Base-by-base conservation (phyloP, 2,797 vertebrate genomes). In the Gallinago solitaria region DNA sequence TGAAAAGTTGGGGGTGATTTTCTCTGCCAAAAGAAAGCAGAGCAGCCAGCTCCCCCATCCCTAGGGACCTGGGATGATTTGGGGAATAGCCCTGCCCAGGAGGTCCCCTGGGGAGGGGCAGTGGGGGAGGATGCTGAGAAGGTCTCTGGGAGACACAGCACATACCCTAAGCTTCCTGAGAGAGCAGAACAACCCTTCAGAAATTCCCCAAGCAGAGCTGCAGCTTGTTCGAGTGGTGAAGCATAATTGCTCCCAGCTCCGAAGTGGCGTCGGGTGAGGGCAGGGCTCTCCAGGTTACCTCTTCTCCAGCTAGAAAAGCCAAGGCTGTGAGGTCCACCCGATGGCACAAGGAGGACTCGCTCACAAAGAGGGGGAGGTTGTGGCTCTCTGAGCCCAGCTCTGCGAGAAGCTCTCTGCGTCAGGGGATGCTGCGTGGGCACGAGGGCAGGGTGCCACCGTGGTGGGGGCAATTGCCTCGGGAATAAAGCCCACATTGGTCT, bases 31-130 rank as follows among this genome's bases (percentile, higher is more conserved):
- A 28, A 87, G 32, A 63, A 45, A 80, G 47, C 41, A 73, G 20
- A 70, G 27, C 30, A 92, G 27, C 28, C 63, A 79, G 30, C 25
- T 47, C 16, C 32, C 37, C 41, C 23, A 57, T 45, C 63, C 54
- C 59, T 10, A 17, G 59, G 32, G 41, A 63, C 12, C 16, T 32
- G 1, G 9, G 28, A 59, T 41, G 17, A 54, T 65, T 23, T 69
- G 41, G 33, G 30, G 37, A 70, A 73, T 47, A 74, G 37, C n/a
- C 16, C 21, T 86, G 50, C 35, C 8, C 9, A 11, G 41, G 30
- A 35, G 41, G 17, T 28, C 17, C 30, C 27, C 10, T 0, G 0
- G 37, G 11, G 19, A 60, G 17, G 65, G n/a, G n/a, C n/a, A n/a
- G n/a, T n/a, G n/a, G 0, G 37, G 11, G 19, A 60, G 17, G 65